Evolutionary conservation across 1,140 invertebrate species (phyloP).

Genomic region (Drosophila murphyi): DNA sequence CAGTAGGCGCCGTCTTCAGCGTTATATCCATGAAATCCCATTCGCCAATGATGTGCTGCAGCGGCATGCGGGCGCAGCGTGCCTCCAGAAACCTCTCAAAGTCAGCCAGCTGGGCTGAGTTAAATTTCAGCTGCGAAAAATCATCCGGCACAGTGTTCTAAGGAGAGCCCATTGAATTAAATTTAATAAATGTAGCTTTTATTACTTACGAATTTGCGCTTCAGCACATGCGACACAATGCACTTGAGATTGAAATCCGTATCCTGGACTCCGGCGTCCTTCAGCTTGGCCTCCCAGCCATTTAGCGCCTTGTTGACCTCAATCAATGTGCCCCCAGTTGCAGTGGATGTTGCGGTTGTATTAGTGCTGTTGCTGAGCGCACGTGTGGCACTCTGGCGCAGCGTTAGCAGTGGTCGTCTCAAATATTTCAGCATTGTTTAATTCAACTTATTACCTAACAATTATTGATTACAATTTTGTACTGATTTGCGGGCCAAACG

Average conservation of each 20-base stretch:
- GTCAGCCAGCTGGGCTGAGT: slow-evolving; percentile 54
- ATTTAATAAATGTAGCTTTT: not conserved
- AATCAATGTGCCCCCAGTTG: slow-evolving; percentile 11
- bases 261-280: slow-evolving; percentile 75
- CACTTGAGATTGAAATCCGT: slow-evolving; percentile 82
- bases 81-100: slow-evolving; percentile 81
- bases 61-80: slow-evolving; percentile 87
- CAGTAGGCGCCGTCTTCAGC: slow-evolving; percentile 88
- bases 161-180: too few relatives aligned
- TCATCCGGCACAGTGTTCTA: slow-evolving; percentile 68
- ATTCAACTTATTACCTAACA: slow-evolving; percentile 70
- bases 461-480: slow-evolving; percentile 62
- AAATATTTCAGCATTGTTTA: slow-evolving; percentile 60
- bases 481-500: slow-evolving; percentile 12
- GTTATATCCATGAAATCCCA: slow-evolving; percentile 90
- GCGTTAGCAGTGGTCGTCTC: slow-evolving; percentile 34
- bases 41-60: slow-evolving; percentile 90
- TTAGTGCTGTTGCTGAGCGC: slow-evolving; percentile 14
- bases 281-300: slow-evolving; percentile 76
- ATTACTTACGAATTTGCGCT: slow-evolving; percentile 75
- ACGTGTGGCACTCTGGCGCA: slow-evolving; percentile 12
- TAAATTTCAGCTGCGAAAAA: slow-evolving; percentile 60
- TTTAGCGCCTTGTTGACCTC: slow-evolving; percentile 62
- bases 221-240: slow-evolving; percentile 83
- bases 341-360: slow-evolving; percentile 5